A percentile compares a stretch with the other conserved stretches of the same genome.
These are phyloP conservation scores for Peromyscus californicus DNA, from an alignment of 2,113 vertebrate species.

Conservation along the genomic window DNA sequence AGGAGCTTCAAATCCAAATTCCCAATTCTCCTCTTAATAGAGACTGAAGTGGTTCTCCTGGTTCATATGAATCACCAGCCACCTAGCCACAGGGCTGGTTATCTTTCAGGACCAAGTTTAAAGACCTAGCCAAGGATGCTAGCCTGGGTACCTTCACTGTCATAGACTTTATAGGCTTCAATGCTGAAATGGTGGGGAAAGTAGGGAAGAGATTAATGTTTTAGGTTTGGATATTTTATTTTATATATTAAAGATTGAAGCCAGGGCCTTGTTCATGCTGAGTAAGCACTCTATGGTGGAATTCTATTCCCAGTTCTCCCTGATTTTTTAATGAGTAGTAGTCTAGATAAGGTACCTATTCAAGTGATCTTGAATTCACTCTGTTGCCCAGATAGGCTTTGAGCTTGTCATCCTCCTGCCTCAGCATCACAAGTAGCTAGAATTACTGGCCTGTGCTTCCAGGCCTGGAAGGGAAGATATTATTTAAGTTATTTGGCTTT, in stretches of 20 bases:
- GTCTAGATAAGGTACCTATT: neutral
- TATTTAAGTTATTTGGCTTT: neutral
- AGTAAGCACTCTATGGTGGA: neutral
- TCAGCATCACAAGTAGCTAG: neutral
- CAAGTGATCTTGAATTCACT: neutral
- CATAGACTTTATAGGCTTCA: neutral
- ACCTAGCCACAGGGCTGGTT: neutral
- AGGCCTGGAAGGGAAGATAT: no score
- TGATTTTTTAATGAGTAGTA: neutral
- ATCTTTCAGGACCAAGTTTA: rapidly evolving
- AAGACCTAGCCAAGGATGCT: neutral
- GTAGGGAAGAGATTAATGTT: neutral
- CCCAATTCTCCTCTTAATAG: neutral
- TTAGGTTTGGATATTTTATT: neutral
- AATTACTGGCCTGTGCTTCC: neutral
- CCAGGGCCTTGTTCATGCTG: neutral
- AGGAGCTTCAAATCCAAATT: neutral
- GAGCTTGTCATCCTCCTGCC: neutral
- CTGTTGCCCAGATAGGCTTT: neutral
- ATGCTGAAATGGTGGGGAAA: neutral
- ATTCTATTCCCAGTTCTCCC: neutral
- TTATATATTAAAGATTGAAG: neutral
- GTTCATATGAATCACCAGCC: neutral
- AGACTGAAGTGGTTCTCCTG: neutral
- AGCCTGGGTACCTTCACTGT: rapidly evolving